phyloP scores from a whole-genome alignment of 2,113 vertebrate genomes.

The Campylomormyrus numenius region DNA sequence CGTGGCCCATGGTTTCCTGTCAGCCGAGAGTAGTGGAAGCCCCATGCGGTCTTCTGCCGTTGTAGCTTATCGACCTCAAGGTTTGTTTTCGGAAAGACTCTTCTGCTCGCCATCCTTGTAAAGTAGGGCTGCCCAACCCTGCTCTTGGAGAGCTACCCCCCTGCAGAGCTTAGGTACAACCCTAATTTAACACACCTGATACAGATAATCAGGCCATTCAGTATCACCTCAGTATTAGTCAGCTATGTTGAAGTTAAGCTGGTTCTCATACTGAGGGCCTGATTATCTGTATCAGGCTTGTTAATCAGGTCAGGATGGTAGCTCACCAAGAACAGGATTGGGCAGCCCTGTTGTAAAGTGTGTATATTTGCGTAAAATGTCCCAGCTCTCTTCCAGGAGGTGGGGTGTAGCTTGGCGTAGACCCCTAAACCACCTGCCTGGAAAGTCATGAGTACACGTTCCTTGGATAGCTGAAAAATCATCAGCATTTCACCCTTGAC shows the following conservation, averaged over 20 bases:
- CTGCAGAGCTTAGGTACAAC: too few relatives aligned
- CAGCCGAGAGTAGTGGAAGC: neutral
- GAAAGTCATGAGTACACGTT: neutral
- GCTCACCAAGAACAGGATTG: too few relatives aligned
- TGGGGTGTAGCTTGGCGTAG: neutral
- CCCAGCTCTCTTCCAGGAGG: neutral
- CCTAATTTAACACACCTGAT: too few relatives aligned
- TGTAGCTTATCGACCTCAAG: neutral
- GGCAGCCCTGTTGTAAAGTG: neutral
- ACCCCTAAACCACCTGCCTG: neutral
- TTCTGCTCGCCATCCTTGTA: neutral
- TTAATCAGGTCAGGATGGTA: too few relatives aligned
- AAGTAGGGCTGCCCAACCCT: too few relatives aligned
- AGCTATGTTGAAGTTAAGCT: too few relatives aligned
- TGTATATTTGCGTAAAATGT: neutral
- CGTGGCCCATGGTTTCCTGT: neutral
- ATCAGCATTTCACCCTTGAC: neutral
- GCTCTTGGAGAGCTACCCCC: too few relatives aligned
- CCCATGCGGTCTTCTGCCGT: neutral
- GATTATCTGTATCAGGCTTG: too few relatives aligned
- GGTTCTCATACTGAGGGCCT: too few relatives aligned
- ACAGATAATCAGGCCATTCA: too few relatives aligned
- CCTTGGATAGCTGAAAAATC: neutral
- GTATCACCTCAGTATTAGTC: too few relatives aligned
- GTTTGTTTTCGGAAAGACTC: neutral